A percentile compares a stretch with the other conserved stretches of the same genome.
phyloP scores from a whole-genome alignment of 2,797 vertebrate genomes.

The Parauchenoglanis punctatus region DNA sequence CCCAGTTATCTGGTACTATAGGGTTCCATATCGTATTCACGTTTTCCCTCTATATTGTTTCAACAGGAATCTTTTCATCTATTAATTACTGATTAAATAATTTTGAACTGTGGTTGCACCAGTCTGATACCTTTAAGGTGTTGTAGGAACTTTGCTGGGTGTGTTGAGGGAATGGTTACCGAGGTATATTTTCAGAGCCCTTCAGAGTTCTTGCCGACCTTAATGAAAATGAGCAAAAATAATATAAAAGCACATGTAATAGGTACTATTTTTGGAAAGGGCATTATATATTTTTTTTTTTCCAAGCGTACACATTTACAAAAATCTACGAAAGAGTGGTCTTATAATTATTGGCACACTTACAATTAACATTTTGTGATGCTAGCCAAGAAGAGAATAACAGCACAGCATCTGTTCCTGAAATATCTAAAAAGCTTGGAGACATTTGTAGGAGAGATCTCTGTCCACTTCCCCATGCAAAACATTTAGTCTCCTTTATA shows the following conservation, averaged over 20 bases:
- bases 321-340: neutral
- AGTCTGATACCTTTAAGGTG: neutral
- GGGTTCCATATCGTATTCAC: neutral
- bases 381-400: neutral
- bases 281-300: neutral
- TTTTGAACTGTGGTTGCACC: neutral
- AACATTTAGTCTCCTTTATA: neutral
- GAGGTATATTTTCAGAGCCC: neutral
- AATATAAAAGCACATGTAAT: no score
- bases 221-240: neutral
- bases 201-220: neutral
- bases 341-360: neutral
- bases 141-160: neutral
- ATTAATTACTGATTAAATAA: neutral
- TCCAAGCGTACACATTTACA: neutral
- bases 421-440: neutral
- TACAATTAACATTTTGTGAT: neutral
- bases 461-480: neutral
- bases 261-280: no score
- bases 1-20: slow-evolving; percentile 43
- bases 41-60: neutral
- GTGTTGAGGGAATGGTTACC: neutral
- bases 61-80: neutral
- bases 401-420: neutral
- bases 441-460: neutral